These are phyloP conservation scores for Lymantria monacha DNA, from an alignment of 2,888 invertebrate species.

Conservation along the genomic window DNA sequence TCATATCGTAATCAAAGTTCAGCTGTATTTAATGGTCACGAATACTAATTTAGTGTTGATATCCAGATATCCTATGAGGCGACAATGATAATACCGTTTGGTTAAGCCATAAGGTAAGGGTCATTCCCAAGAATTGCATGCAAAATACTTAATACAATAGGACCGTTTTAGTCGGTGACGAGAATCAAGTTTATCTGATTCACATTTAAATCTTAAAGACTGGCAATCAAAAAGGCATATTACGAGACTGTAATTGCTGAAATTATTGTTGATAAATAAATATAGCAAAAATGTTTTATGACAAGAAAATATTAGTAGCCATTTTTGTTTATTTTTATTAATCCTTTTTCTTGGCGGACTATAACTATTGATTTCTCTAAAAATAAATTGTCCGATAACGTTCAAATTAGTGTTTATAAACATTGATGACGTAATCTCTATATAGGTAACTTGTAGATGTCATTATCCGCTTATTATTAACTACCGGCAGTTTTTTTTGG, in stretches of 20 bases:
- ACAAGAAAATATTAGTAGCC: too few relatives aligned
- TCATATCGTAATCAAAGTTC: too few relatives aligned
- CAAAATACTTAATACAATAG: too few relatives aligned
- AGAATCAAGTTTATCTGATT: not conserved
- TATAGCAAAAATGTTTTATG: too few relatives aligned
- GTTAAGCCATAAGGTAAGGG: too few relatives aligned
- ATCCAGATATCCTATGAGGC: too few relatives aligned
- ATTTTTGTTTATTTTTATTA: too few relatives aligned
- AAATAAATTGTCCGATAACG: constrained; percentile 26
- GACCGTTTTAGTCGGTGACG: not conserved
- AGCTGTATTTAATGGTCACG: too few relatives aligned
- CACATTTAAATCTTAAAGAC: not conserved
- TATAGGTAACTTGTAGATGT: constrained; percentile 16
- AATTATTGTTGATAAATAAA: constrained; percentile 6
- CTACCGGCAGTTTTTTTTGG: not conserved
- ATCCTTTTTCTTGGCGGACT: too few relatives aligned
- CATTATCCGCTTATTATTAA: constrained; percentile 6
- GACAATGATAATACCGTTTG: too few relatives aligned
- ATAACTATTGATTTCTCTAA: constrained; percentile 18
- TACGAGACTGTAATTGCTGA: constrained; percentile 8
- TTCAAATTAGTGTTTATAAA: constrained; percentile 29
- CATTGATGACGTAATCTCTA: constrained; percentile 21
- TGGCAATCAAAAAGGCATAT: constrained; percentile 20
- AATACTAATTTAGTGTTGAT: too few relatives aligned
- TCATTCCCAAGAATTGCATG: too few relatives aligned